Evolutionary conservation across 2,113 vertebrate species (phyloP), one percentile per base, ranked within the genome.

Genomic region (Okapia johnstoni): DNA sequence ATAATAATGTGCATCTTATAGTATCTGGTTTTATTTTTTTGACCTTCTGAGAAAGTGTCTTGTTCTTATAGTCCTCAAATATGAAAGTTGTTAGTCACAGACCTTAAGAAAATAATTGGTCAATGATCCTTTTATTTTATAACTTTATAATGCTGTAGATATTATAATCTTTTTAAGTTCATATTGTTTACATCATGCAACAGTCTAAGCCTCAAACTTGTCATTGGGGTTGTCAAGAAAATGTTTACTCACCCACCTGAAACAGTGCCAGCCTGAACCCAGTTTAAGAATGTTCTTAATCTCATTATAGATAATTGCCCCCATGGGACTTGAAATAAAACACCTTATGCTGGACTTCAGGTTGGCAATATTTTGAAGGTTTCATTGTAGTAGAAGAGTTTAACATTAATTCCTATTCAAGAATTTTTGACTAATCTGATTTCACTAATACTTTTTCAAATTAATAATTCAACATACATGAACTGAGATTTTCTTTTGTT

Each of bases 111-210:
- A 96, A 83, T n/a, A 96, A 83, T 87, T 92, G 55, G 89, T 94
- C 80, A 93, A 70, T 90, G 46, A 50, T 88, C 66, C 80, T 96
- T 97, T 96, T 95, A 96, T 96, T 98, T 98, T 96, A 23, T 97
- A 96, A 95, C 81, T 96, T 96, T 94, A 88, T 97, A 97, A 96
- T 96, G 55, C 54, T 97, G 50, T 96, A 96, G 96, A 73, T 97
- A 96, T 30, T 96, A 87, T 96, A 85, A 81, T 23, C 66, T 57
- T 90, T 97, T 97, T 84, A 93, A 93, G 97, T 97, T 97, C 79
- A 86, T 96, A 97, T 97, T 98, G 98, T 98, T 98, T 98, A 98
- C 97, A 98, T 97, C 93, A 83, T 95, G 79, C 94, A 97, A 96
- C 96, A 96, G 21, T 92, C 52, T 85, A 96, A 98, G 77, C 95